Conservation (phyloP, 2,113 vertebrate genomes). For the Todiramphus chloris region DNA sequence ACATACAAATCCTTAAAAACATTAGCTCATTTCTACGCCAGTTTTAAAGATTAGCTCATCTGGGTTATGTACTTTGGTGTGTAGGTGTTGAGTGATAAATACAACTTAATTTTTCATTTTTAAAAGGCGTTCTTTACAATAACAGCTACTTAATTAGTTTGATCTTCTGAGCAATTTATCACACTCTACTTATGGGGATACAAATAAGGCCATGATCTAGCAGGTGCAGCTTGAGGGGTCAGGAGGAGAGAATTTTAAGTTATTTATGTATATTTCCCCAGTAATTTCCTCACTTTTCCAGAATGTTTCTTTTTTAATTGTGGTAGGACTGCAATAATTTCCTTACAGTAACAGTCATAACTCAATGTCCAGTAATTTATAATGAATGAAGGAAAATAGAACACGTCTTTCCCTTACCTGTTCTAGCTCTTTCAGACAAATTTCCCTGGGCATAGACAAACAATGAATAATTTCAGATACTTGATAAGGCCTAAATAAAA, state of each 20-base stretch:
- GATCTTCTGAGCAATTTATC: constrained; percentile 20
- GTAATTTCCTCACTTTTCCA: not conserved
- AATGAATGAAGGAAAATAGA: not conserved
- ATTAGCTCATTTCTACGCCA: constrained; percentile 68
- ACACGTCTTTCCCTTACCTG: not conserved
- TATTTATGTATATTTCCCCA: not conserved
- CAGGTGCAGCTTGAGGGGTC: not conserved
- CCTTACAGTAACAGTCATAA: not conserved
- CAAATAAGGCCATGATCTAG: not conserved
- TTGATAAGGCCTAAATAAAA: not conserved
- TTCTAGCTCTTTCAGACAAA: not conserved
- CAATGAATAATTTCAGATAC: not conserved
- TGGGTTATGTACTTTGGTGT: constrained; percentile 56
- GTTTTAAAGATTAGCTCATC: constrained; percentile 72
- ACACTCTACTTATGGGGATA: not conserved
- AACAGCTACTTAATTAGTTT: constrained; percentile 51
- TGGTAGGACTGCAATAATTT: not conserved
- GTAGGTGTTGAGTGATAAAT: constrained; percentile 71
- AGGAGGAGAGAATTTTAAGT: not conserved
- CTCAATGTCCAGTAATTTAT: not conserved
- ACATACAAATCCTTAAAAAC: constrained; percentile 63
- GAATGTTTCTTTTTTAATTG: not conserved
- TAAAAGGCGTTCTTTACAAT: constrained; percentile 23
- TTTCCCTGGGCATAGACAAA: not conserved
- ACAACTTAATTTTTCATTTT: constrained; percentile 62